phyloP scores from a whole-genome alignment of 1,140 invertebrate genomes.

The Drosophila dunni region DNA sequence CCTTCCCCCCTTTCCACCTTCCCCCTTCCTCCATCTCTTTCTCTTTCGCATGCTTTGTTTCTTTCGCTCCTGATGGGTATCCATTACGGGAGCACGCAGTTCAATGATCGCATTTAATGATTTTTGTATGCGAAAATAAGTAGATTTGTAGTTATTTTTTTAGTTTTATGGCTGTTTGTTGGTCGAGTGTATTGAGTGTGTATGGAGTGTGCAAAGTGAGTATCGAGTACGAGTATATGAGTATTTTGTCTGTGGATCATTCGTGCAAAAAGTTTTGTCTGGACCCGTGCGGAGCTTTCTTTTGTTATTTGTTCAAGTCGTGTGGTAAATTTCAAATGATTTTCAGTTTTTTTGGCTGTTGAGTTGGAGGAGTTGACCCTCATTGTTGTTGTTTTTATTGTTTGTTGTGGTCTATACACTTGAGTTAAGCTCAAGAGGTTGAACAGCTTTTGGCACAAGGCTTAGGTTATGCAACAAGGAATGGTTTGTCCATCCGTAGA shows the following conservation, averaged over 20 bases:
- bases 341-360: constrained; percentile 40
- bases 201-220: constrained; percentile 38
- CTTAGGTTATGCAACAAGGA: constrained; percentile 63
- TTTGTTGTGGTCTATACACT: constrained; percentile 60
- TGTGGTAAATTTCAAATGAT: constrained; percentile 52
- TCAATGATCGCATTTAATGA: constrained; percentile 82
- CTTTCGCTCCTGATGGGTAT: constrained; percentile 29
- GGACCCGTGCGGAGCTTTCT: constrained; percentile 74
- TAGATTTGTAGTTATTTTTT: constrained; percentile 74
- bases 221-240: constrained; percentile 21
- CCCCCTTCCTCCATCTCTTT: constrained; percentile 1
- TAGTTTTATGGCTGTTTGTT: constrained; percentile 40
- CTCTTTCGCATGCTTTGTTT: neutral
- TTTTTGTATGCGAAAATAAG: constrained; percentile 83
- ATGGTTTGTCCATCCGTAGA: constrained; percentile 21
- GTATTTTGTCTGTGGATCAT: constrained; percentile 37
- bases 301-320: constrained; percentile 66
- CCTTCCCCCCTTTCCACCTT: too few relatives aligned
- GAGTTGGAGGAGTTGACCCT: constrained; percentile 55
- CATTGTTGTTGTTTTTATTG: constrained; percentile 24
- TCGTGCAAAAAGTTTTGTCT: constrained; percentile 61
- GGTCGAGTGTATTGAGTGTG: constrained; percentile 32
- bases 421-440: constrained; percentile 39
- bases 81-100: constrained; percentile 51
- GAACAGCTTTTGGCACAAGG: constrained; percentile 60